Conservation (phyloP, 1,140 invertebrate species). For the Metopolophium dirhodum region DNA sequence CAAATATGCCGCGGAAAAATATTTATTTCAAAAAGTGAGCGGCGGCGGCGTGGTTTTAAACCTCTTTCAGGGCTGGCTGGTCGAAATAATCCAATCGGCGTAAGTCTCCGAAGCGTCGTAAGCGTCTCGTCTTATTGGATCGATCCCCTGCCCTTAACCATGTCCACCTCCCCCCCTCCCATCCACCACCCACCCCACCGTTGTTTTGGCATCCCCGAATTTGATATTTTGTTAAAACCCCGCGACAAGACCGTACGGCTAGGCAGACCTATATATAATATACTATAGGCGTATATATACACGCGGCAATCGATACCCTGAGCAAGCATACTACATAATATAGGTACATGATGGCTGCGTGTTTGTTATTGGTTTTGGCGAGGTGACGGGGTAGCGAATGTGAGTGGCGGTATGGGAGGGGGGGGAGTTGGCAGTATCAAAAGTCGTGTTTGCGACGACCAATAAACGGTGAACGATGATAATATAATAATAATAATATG, state of each 20-base stretch:
- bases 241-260: neutral
- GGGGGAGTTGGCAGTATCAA: neutral
- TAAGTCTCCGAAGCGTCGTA: conserved; percentile 2
- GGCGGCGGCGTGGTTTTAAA: neutral
- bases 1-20: neutral
- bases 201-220: neutral
- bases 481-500: conserved; percentile 9
- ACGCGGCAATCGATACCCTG: neutral
- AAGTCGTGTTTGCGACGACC: neutral
- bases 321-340: neutral
- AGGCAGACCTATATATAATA: neutral
- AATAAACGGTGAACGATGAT: neutral
- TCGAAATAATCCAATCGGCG: conserved; percentile 6
- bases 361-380: neutral
- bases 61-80: neutral
- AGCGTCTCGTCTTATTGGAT: neutral
- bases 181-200: too few species aligned
- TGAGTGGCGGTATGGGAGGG: neutral
- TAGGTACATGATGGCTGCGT: neutral
- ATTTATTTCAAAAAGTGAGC: neutral
- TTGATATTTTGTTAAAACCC: conserved; percentile 12
- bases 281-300: neutral
- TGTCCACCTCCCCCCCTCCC: too few species aligned
- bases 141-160: neutral
- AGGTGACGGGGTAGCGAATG: neutral